These are phyloP conservation scores for Ctenoplectra terminalis DNA, from an alignment of 1,140 invertebrate genomes.

Conservation along the genomic window DNA sequence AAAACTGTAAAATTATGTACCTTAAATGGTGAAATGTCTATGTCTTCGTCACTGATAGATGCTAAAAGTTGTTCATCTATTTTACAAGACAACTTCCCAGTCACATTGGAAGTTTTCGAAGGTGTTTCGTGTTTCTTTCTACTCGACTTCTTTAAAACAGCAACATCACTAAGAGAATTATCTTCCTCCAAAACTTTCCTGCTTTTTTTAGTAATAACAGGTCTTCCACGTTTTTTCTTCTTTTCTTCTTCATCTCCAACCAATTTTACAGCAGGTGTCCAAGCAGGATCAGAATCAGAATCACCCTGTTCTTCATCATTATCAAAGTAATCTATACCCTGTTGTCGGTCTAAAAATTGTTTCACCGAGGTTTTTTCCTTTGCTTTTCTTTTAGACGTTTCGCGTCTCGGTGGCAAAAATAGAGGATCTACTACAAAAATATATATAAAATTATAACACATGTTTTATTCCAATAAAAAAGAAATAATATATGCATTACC, in stretches of 20 bases:
- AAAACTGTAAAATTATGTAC: conserved; percentile 61
- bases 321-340: conserved; percentile 79
- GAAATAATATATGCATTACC: conserved; percentile 54
- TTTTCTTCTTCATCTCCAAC: conserved; percentile 78
- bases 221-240: conserved; percentile 77
- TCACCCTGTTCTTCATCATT: conserved; percentile 83
- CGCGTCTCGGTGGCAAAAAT: conserved; percentile 84
- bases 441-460: not conserved
- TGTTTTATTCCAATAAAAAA: not conserved
- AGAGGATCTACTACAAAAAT: conserved; percentile 78
- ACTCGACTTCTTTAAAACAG: conserved; percentile 67
- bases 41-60: conserved; percentile 76
- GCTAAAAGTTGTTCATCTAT: conserved; percentile 78
- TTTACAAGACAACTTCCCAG: conserved; percentile 68
- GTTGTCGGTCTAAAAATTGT: conserved; percentile 76
- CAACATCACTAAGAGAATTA: conserved; percentile 62
- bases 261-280: conserved; percentile 86
- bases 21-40: conserved; percentile 81
- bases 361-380: conserved; percentile 85
- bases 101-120: conserved; percentile 62
- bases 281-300: conserved; percentile 89
- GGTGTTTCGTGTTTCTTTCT: conserved; percentile 72
- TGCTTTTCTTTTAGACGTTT: conserved; percentile 86
- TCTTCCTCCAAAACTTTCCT: conserved; percentile 74
- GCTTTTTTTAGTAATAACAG: conserved; percentile 75